Conservation (phyloP, 1,140 invertebrate species). For the Lepidostoma basale region DNA sequence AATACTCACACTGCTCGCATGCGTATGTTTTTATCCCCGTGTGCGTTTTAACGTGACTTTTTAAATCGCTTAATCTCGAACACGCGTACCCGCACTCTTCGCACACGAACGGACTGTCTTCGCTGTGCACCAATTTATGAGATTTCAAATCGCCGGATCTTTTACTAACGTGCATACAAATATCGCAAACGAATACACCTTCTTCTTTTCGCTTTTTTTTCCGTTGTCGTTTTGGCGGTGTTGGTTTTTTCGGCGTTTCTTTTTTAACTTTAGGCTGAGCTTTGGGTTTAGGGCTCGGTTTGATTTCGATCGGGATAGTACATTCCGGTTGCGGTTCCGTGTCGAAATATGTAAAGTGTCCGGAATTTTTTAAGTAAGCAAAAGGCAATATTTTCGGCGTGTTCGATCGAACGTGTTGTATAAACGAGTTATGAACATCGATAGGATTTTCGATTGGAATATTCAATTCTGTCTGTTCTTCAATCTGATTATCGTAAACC, state of each 20-base stretch:
- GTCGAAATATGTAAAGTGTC: background rate
- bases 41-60: constrained; percentile 51
- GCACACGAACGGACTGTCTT: constrained; percentile 5
- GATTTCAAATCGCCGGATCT: background rate
- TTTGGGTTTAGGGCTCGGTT: background rate
- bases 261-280: background rate
- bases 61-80: constrained; percentile 50
- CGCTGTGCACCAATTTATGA: constrained; percentile 12
- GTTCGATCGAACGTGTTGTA: background rate
- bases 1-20: constrained; percentile 50
- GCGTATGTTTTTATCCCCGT: constrained; percentile 52
- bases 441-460: background rate
- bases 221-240: background rate
- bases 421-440: background rate
- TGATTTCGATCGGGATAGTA: background rate
- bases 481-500: background rate
- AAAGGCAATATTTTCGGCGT: background rate
- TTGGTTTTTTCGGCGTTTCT: background rate
- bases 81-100: constrained; percentile 50
- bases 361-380: background rate
- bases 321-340: background rate
- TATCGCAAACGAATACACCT: background rate
- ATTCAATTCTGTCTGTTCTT: background rate
- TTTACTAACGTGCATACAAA: background rate
- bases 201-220: background rate